phyloP scores from a whole-genome alignment of 2,113 vertebrate genomes.

The Onychorhynchus coronatus region DNA sequence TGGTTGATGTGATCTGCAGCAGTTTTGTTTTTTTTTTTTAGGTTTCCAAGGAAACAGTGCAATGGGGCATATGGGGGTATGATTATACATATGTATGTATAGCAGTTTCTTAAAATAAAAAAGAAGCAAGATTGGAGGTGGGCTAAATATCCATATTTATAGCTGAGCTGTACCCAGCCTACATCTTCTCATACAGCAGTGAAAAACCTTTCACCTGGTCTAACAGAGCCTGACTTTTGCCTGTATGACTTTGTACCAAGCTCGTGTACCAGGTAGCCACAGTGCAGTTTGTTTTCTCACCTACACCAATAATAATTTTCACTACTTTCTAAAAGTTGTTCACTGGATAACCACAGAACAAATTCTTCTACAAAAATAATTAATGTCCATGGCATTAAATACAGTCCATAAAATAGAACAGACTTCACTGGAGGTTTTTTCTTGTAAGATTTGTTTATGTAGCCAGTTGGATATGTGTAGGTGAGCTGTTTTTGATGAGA shows the following conservation, averaged over 20 bases:
- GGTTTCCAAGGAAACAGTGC: slow-evolving; percentile 9
- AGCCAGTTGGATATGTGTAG: not conserved
- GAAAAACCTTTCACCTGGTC: not conserved
- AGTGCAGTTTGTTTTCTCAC: not conserved
- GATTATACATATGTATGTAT: not conserved
- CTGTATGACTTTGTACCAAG: not conserved
- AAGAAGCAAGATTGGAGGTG: not conserved
- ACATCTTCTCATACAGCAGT: not conserved
- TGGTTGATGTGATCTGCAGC: not conserved
- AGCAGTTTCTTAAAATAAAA: not conserved
- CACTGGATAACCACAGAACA: not conserved
- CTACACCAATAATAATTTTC: not conserved
- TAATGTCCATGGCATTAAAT: not conserved
- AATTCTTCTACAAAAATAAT: not conserved
- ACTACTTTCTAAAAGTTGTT: not conserved
- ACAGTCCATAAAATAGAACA: not conserved
- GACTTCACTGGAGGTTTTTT: not conserved
- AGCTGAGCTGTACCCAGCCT: not conserved
- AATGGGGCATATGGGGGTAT: not conserved
- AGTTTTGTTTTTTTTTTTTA: not conserved
- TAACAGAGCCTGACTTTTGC: not conserved
- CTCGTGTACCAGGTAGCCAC: not conserved
- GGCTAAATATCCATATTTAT: not conserved
- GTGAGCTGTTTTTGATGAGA: not conserved
- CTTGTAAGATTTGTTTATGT: not conserved